These are phyloP conservation scores for Capreolus pygargus DNA, from an alignment of 2,113 vertebrate species.

Conservation along the genomic window DNA sequence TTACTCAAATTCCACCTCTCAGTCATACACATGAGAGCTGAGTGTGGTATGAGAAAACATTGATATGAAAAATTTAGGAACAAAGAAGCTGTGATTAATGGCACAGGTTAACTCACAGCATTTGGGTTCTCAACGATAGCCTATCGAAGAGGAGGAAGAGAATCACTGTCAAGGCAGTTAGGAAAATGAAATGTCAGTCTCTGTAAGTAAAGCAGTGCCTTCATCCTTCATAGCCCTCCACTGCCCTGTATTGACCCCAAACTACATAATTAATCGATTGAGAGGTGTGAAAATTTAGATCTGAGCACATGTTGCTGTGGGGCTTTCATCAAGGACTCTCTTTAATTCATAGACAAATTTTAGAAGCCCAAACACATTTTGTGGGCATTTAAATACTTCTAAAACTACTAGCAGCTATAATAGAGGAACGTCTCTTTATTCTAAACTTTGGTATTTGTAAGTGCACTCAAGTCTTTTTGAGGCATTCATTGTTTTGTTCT, in stretches of 20 bases:
- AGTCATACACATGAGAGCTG: constrained; percentile 49
- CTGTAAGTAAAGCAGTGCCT: constrained; percentile 1
- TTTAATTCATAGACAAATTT: neutral
- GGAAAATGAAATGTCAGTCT: constrained; percentile 47
- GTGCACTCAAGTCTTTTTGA: neutral
- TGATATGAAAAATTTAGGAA: constrained; percentile 57
- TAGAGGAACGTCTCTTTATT: neutral
- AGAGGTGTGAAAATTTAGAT: neutral
- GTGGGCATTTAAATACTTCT: neutral
- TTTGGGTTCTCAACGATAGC: constrained; percentile 39
- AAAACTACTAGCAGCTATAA: neutral
- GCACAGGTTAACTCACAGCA: constrained; percentile 33
- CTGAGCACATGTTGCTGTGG: neutral
- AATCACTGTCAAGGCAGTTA: neutral
- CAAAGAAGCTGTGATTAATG: constrained; percentile 70
- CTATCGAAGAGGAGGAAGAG: constrained; percentile 37
- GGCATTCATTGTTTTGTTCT: neutral
- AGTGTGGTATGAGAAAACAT: constrained; percentile 49
- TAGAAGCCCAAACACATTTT: neutral
- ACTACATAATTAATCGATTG: neutral
- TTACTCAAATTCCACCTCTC: constrained; percentile 57
- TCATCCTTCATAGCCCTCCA: neutral
- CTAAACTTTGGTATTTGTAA: neutral
- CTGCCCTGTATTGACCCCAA: neutral
- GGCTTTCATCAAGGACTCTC: neutral